Conservation (phyloP, 1,140 invertebrate species). For the Mamestra configurata region DNA sequence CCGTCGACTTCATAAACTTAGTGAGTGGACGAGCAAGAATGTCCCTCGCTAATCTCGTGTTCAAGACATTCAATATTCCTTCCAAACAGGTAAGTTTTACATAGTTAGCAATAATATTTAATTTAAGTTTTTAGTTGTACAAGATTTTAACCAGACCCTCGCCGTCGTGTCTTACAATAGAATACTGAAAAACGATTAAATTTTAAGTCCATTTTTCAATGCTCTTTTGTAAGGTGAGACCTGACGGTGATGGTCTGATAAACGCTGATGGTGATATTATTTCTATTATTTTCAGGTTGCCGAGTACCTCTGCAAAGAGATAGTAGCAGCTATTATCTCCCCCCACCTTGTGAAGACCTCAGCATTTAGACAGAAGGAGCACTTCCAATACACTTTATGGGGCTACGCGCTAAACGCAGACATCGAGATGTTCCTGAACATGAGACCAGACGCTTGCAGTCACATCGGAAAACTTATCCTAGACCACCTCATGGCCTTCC, state of each 20-base stretch:
- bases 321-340: constrained; percentile 85
- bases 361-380: constrained; percentile 84
- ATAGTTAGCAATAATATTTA: no score
- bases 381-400: constrained; percentile 88
- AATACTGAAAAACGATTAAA: no score
- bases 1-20: constrained; percentile 84
- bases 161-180: background rate
- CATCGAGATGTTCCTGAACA: constrained; percentile 88
- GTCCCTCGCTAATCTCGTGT: constrained; percentile 85
- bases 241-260: no score
- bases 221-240: no score
- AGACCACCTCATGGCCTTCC: constrained; percentile 86
- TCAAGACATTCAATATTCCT: constrained; percentile 83
- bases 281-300: constrained; percentile 82
- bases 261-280: background rate
- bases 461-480: constrained; percentile 88
- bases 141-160: no score
- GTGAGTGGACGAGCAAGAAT: constrained; percentile 83
- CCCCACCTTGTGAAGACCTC: constrained; percentile 86
- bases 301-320: constrained; percentile 88
- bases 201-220: no score
- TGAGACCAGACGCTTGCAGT: constrained; percentile 88
- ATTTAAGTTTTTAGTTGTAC: no score
- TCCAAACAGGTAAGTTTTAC: constrained; percentile 78
- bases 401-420: constrained; percentile 88